phyloP scores from a whole-genome alignment of 2,113 vertebrate species.

The Balaeniceps rex region DNA sequence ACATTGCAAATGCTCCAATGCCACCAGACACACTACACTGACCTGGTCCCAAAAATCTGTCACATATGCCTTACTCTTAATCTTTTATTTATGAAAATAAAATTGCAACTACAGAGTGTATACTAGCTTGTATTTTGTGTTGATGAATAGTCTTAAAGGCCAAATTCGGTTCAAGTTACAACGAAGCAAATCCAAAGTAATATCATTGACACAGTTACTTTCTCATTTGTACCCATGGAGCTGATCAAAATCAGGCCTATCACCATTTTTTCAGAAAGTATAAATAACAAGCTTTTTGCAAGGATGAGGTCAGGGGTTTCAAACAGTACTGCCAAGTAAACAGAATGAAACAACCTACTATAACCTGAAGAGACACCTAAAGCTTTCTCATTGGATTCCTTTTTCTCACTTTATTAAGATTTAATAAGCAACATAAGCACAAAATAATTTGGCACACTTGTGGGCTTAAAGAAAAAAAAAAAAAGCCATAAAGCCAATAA shows the following conservation, averaged over 20 bases:
- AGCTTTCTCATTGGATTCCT: neutral
- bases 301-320: neutral
- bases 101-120: neutral
- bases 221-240: neutral
- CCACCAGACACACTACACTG: neutral
- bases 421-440: neutral
- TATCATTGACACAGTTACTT: neutral
- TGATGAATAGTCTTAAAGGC: neutral
- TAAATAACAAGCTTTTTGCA: neutral
- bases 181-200: neutral
- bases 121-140: neutral
- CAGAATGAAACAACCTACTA: neutral
- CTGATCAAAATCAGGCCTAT: neutral
- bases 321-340: neutral
- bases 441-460: neutral
- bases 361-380: neutral
- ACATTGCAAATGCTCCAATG: neutral
- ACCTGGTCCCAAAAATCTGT: neutral
- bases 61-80: neutral
- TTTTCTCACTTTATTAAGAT: neutral
- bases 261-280: neutral
- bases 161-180: neutral
- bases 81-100: neutral
- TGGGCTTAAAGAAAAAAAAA: constrained; percentile 12
- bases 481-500: neutral